A percentile compares a stretch with the other conserved stretches of the same genome.
Evolutionary conservation across 2,797 vertebrate genomes (phyloP).

Genomic region (Acipenser ruthenus): DNA sequence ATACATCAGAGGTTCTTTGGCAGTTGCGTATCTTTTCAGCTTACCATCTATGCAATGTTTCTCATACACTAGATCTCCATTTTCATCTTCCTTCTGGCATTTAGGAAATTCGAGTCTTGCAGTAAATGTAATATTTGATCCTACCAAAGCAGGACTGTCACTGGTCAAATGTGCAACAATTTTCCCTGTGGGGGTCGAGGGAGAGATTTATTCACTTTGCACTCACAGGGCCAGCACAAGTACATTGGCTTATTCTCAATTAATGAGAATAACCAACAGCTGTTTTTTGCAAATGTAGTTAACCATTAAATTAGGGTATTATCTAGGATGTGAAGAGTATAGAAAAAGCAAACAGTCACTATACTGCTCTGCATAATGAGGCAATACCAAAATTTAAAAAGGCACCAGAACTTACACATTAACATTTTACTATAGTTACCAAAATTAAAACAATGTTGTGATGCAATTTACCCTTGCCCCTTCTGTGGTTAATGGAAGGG

Average conservation of each 20-base stretch:
- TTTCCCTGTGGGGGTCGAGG: constrained; percentile 47
- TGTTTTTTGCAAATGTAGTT: background rate
- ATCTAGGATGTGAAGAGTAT: background rate
- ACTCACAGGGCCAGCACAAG: background rate
- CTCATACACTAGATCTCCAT: constrained; percentile 69
- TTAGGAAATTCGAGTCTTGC: constrained; percentile 74
- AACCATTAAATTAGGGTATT: background rate
- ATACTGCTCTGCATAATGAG: no score
- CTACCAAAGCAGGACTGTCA: constrained; percentile 80
- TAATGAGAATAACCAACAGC: background rate
- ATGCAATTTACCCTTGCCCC: no score
- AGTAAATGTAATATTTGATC: constrained; percentile 72
- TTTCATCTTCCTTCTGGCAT: constrained; percentile 73
- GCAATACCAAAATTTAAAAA: background rate
- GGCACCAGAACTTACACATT: background rate
- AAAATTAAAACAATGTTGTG: no score
- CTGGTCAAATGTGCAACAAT: constrained; percentile 68
- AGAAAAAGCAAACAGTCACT: background rate
- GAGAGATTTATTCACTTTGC: background rate
- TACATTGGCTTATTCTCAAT: background rate
- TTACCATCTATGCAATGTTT: constrained; percentile 71
- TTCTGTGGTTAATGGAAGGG: constrained; percentile 35
- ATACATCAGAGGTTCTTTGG: no score
- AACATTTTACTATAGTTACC: background rate
- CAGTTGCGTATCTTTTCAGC: constrained; percentile 17